Percentiles rank a stretch among this genome's conserved stretches.
Evolutionary conservation across 2,888 invertebrate species (phyloP).

Genomic region (Lordiphosa fenestrarum): DNA sequence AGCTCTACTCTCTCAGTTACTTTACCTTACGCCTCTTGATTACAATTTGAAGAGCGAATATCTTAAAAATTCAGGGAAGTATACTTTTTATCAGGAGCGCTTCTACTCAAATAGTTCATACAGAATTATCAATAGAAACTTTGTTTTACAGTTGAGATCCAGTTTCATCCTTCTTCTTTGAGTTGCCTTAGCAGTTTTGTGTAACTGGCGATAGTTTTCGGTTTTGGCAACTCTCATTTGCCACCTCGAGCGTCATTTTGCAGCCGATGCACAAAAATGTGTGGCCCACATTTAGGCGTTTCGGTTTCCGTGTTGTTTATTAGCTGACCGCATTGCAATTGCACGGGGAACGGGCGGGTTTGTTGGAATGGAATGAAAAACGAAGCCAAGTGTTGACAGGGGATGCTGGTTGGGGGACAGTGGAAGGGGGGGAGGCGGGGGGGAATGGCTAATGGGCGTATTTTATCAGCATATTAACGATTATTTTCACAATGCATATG

Average conservation of each 20-base stretch:
- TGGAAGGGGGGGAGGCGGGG: not conserved
- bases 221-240: too few relatives aligned
- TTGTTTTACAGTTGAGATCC: too few relatives aligned
- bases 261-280: constrained; percentile 17
- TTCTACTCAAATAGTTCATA: too few relatives aligned
- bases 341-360: constrained; percentile 22
- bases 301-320: constrained; percentile 26
- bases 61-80: too few relatives aligned
- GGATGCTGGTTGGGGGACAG: not conserved
- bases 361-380: constrained; percentile 42
- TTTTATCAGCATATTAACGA: constrained; percentile 71
- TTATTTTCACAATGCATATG: constrained; percentile 71
- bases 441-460: constrained; percentile 28
- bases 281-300: constrained; percentile 33
- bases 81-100: too few relatives aligned
- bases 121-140: too few relatives aligned
- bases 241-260: constrained; percentile 14
- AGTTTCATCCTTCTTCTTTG: too few relatives aligned
- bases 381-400: constrained; percentile 40
- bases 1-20: too few relatives aligned
- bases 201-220: too few relatives aligned
- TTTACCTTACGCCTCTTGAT: too few relatives aligned
- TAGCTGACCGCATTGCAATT: constrained; percentile 34
- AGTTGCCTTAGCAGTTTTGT: too few relatives aligned
- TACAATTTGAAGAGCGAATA: too few relatives aligned